A percentile compares a stretch with the other conserved stretches of the same genome.
These are phyloP conservation scores for Philypnodon macrostomus DNA, from an alignment of 2,797 vertebrate species.

Conservation along the genomic window DNA sequence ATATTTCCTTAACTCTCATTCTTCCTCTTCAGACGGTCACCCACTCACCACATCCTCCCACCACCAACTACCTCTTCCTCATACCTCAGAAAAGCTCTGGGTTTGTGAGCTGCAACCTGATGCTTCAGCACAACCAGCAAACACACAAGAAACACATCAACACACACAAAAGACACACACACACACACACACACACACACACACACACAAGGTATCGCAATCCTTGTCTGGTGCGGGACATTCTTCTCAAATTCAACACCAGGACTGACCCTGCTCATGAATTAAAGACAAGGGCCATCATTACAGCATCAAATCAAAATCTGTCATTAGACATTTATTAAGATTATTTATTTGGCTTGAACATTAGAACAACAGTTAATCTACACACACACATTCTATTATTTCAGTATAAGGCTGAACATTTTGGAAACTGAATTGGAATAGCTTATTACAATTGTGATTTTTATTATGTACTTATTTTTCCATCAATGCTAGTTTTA, in stretches of 20 bases:
- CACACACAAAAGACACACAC: slow-evolving; percentile 1
- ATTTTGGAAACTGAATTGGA: too few species aligned
- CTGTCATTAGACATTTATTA: neutral
- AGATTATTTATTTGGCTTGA: too few species aligned
- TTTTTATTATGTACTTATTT: too few species aligned
- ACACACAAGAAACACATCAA: slow-evolving; percentile 17
- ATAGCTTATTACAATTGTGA: too few species aligned
- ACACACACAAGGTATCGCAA: slow-evolving; percentile 28
- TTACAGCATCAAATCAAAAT: neutral
- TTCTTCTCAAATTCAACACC: slow-evolving; percentile 55
- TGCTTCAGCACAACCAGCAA: slow-evolving; percentile 18
- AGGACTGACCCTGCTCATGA: slow-evolving; percentile 29
- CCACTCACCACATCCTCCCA: slow-evolving; percentile 32
- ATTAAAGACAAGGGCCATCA: slow-evolving; percentile 41
- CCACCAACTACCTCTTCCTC: slow-evolving; percentile 16
- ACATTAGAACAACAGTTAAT: too few species aligned
- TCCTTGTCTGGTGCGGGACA: slow-evolving; percentile 23
- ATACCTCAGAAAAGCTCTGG: slow-evolving; percentile 15
- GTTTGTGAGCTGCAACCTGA: slow-evolving; percentile 51
- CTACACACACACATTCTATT: too few species aligned
- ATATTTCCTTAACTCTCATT: slow-evolving; percentile 44
- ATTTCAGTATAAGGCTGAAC: too few species aligned
- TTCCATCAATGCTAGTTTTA: too few species aligned
- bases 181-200: slow-evolving; percentile 2
- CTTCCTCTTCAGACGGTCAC: slow-evolving; percentile 21